A percentile compares a stretch with the other conserved stretches of the same genome.
These are phyloP conservation scores for Drosophila kohkoa DNA, from an alignment of 1,140 invertebrate species.

Conservation along the genomic window DNA sequence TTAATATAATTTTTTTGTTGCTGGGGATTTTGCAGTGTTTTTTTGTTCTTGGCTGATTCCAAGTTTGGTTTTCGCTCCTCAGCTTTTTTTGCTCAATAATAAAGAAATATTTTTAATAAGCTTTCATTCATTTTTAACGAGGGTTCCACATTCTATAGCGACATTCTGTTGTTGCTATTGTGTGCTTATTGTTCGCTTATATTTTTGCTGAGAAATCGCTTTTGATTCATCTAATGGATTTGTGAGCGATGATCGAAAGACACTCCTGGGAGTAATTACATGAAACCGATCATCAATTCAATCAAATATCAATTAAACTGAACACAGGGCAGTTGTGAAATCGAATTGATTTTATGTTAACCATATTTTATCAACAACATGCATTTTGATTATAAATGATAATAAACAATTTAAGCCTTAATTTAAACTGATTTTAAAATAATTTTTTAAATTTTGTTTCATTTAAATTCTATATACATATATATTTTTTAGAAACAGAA, in stretches of 20 bases:
- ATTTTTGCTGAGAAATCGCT: conserved; percentile 45
- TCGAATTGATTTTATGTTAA: background rate
- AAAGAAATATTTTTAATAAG: conserved; percentile 83
- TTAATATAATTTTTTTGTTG: conserved; percentile 41
- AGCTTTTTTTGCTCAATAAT: conserved; percentile 61
- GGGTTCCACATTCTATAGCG: conserved; percentile 76
- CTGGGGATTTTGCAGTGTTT: background rate
- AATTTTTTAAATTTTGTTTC: no score
- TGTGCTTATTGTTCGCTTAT: conserved; percentile 5
- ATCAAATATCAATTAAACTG: conserved; percentile 63
- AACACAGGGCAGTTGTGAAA: conserved; percentile 8
- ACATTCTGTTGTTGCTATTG: conserved; percentile 63
- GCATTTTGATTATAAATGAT: no score
- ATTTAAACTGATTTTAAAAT: no score
- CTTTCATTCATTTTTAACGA: conserved; percentile 83
- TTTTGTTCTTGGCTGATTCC: conserved; percentile 31
- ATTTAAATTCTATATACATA: no score
- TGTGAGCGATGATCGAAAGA: conserved; percentile 47
- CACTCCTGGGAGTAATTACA: conserved; percentile 59
- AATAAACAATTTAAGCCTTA: no score
- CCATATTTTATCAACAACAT: background rate
- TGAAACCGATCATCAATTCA: conserved; percentile 52
- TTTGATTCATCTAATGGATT: conserved; percentile 83
- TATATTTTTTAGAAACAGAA: no score
- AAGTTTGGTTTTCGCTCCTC: conserved; percentile 30